Base-by-base conservation (phyloP, 1,140 invertebrate species). In the Neodiprion pinetum region DNA sequence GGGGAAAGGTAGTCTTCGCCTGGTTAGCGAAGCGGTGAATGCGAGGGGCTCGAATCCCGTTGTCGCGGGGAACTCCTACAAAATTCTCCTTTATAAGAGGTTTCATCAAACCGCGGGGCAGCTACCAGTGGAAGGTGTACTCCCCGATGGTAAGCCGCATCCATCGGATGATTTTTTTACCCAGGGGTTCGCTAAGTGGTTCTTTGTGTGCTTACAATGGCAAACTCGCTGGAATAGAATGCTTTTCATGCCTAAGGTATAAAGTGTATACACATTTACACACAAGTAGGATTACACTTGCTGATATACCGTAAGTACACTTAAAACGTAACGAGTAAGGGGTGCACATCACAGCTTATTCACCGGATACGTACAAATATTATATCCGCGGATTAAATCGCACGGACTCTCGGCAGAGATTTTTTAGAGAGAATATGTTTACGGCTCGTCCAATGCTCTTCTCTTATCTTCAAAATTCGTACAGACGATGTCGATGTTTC, bases 171-270 rank as follows among this genome's bases (percentile, higher is more conserved):
- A 61, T 61, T 61, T 61, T 40, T 40, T 61, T 61, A 61, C 53
- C 4, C 28, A 61, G 53, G 53, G 53, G 53, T 61, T 61, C 53
- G 53, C 53, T 61, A 61, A 61, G 53, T 61, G 53, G 53, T 61
- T 61, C 53, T 61, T 61, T 61, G 53, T 61, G n/a, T 61, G 11
- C n/a, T 61, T 61, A 61, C 53, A 61, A 61, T 61, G 53, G 53
- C 5, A 61, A 61, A 61, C 53, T 61, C 53, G n/a, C 53, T 61
- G 11, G 53, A 61, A 61, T 61, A 61, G 4, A 61, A 61, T 9
- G n/a, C 53, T 61, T 17, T 61, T 17, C 11, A 61, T 61, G 53
- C 11, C 11, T 4, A 61, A 61, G 53, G 28, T 40, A 40, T 40
- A 40, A 40, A 40, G 28, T 40, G 28, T 40, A 5, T 2, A 40